Conservation (phyloP, 2,797 vertebrate species). For the Poecile montanus region DNA sequence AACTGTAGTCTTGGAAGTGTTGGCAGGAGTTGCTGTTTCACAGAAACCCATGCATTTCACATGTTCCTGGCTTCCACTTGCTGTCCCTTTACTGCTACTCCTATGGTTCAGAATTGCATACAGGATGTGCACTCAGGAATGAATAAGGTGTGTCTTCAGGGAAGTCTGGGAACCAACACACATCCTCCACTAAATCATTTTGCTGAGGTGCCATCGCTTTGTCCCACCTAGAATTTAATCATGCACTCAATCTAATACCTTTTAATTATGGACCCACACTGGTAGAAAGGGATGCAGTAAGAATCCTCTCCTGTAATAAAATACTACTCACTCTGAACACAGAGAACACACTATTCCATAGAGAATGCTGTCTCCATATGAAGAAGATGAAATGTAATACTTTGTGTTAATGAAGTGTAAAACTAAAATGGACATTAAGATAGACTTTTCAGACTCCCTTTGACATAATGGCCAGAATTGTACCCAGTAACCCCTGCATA, state of each 20-base stretch:
- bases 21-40: not conserved
- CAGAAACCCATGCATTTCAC: not conserved
- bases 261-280: conserved; percentile 36
- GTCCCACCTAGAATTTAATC: not conserved
- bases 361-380: not conserved
- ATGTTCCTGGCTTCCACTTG: not conserved
- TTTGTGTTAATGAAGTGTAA: not conserved
- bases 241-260: not conserved
- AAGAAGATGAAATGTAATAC: not conserved
- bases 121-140: not conserved
- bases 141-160: not conserved
- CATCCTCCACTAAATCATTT: not conserved
- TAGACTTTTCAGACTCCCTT: not conserved
- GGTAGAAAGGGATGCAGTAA: not conserved
- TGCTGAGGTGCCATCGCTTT: not conserved
- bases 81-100: not conserved
- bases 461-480: not conserved
- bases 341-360: not conserved
- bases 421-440: not conserved
- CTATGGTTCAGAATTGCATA: not conserved
- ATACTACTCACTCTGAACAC: not conserved
- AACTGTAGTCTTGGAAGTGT: not conserved
- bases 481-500: not conserved
- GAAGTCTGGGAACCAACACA: not conserved
- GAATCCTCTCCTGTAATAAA: not conserved